A percentile compares a stretch with the other conserved stretches of the same genome.
These are phyloP conservation scores for Ophiothrix spiculata DNA, from an alignment of 35 echinoderm and acorn worm genomes.

Conservation along the genomic window DNA sequence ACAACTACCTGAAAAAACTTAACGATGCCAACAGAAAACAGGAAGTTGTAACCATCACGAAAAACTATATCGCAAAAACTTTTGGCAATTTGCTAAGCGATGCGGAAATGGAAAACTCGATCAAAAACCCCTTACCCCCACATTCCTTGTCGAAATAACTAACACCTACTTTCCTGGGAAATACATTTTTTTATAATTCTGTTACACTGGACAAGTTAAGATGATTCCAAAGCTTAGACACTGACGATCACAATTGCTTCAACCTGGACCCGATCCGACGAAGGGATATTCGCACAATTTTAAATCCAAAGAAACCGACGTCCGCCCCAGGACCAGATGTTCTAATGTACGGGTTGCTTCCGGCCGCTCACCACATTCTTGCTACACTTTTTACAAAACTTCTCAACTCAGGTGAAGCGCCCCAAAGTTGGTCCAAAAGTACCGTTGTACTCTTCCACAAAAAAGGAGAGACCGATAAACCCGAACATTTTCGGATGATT, in stretches of 20 bases:
- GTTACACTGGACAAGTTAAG: neutral
- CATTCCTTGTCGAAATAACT: neutral
- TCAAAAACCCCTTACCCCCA: slow-evolving; percentile 15
- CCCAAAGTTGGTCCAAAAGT: too few relatives aligned
- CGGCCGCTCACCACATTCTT: too few relatives aligned
- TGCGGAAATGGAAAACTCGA: slow-evolving; percentile 12
- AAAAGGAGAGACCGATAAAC: too few relatives aligned
- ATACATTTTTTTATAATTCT: neutral
- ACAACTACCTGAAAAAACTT: slow-evolving; percentile 30
- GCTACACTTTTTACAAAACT: too few relatives aligned
- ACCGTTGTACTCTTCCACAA: too few relatives aligned
- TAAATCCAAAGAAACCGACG: too few relatives aligned
- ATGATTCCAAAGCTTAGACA: slow-evolving; percentile 12
- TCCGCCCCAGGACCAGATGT: too few relatives aligned
- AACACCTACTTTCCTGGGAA: neutral
- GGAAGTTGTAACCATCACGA: slow-evolving; percentile 1
- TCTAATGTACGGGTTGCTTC: too few relatives aligned
- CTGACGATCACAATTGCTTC: neutral
- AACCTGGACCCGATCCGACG: slow-evolving; percentile 23
- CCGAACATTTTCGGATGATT: too few relatives aligned
- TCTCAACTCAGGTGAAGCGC: too few relatives aligned
- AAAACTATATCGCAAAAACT: slow-evolving; percentile 20
- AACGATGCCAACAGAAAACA: slow-evolving; percentile 5
- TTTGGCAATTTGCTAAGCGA: slow-evolving; percentile 28
- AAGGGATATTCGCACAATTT: slow-evolving; percentile 29